Conservation (phyloP, 2,113 vertebrate species). For the Syngnathus scovelli region DNA sequence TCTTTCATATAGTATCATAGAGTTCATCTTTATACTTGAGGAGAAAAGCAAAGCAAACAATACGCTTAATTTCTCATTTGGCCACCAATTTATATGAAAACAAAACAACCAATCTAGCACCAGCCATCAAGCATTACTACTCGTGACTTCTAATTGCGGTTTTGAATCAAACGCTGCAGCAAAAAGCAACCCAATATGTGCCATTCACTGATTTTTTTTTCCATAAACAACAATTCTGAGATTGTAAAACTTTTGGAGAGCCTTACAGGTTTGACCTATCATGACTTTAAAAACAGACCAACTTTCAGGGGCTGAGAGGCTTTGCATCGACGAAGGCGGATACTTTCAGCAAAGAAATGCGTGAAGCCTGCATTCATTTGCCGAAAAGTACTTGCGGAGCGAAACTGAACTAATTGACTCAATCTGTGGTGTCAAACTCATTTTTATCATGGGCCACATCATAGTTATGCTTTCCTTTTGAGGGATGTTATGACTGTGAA, state of each 20-base stretch:
- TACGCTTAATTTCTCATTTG: conserved; percentile 80
- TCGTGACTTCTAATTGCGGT: conserved; percentile 13
- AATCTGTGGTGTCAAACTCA: conserved; percentile 1
- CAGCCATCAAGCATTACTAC: not conserved
- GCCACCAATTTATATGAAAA: conserved; percentile 75
- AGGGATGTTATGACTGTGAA: not conserved
- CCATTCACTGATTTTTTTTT: conserved; percentile 2
- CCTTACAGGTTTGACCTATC: conserved; percentile 22
- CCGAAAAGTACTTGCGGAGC: not conserved
- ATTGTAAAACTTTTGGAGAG: conserved; percentile 6
- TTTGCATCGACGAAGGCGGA: conserved; percentile 22
- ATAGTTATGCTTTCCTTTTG: not conserved
- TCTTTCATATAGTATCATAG: conserved; percentile 54
- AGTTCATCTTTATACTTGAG: conserved; percentile 77
- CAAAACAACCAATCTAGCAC: not conserved
- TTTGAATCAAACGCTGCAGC: not conserved
- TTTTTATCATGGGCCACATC: not conserved
- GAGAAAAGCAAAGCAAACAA: conserved; percentile 78
- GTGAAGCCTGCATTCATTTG: conserved; percentile 23
- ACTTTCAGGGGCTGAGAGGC: conserved; percentile 21
- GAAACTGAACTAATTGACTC: not conserved
- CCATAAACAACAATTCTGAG: no score
- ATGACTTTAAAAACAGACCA: conserved; percentile 17
- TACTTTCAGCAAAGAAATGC: conserved; percentile 25
- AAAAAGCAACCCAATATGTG: not conserved